A percentile compares a stretch with the other conserved stretches of the same genome.
Conservation (phyloP, 2,888 invertebrate genomes). For the Erebia ligea region DNA sequence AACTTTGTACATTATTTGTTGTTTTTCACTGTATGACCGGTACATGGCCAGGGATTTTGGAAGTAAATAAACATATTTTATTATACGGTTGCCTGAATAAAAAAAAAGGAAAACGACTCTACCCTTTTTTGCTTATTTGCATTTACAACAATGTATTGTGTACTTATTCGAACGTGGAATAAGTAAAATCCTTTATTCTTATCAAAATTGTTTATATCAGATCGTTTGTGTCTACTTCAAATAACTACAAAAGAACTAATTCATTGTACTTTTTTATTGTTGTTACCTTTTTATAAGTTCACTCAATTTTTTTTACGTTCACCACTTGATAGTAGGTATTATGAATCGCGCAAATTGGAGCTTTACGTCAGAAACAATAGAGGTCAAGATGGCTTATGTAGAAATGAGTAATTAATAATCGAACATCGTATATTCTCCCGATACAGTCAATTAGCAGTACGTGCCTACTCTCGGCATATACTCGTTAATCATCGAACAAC, state of each 20-base stretch:
- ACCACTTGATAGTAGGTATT: neutral
- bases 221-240: neutral
- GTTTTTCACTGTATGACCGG: conserved; percentile 38
- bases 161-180: conserved; percentile 6
- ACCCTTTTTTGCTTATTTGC: conserved; percentile 18
- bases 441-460: conserved; percentile 27
- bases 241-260: neutral
- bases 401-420: conserved; percentile 11
- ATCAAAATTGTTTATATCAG: neutral
- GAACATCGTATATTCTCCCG: conserved; percentile 21
- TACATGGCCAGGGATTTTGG: conserved; percentile 35
- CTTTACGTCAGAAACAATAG: neutral
- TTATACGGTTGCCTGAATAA: conserved; percentile 13
- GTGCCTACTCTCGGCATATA: conserved; percentile 23
- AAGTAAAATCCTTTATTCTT: neutral
- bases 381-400: neutral
- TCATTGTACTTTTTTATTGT: neutral
- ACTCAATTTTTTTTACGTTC: conserved; percentile 1
- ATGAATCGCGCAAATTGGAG: neutral
- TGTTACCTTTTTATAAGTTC: neutral
- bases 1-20: conserved; percentile 41
- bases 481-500: conserved; percentile 29
- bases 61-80: conserved; percentile 35
- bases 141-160: neutral
- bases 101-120: neutral